Conservation (phyloP, 2,797 vertebrate species). For the Melanotaenia pygmaea region DNA sequence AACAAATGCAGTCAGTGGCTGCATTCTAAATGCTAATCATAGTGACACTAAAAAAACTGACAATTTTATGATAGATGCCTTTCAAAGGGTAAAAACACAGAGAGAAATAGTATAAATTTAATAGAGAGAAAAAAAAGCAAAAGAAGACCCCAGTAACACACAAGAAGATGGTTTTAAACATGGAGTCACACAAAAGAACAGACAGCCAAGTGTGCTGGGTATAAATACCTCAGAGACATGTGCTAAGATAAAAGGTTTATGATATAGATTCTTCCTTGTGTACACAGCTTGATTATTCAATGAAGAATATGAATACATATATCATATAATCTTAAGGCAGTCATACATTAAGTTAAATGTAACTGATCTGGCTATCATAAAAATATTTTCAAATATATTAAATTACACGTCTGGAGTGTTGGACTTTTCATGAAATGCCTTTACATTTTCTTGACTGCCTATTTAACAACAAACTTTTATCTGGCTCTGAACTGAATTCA, state of each 20-base stretch:
- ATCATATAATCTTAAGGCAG: slow-evolving; percentile 33
- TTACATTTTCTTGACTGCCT: not conserved
- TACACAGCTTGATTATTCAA: slow-evolving; percentile 25
- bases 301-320: slow-evolving; percentile 32
- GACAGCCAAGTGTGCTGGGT: slow-evolving; percentile 37
- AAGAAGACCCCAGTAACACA: slow-evolving; percentile 22
- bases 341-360: slow-evolving; percentile 45
- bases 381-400: not conserved
- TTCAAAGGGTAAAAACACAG: not conserved
- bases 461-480: not conserved
- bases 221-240: slow-evolving; percentile 51
- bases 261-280: slow-evolving; percentile 39
- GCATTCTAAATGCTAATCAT: not conserved
- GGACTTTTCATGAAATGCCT: slow-evolving; percentile 1
- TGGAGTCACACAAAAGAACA: slow-evolving; percentile 26
- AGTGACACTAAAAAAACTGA: not conserved
- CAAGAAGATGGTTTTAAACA: slow-evolving; percentile 37
- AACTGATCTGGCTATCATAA: slow-evolving; percentile 30
- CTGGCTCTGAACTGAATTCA: slow-evolving; percentile 11
- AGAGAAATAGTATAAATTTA: slow-evolving; percentile 11
- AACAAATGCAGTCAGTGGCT: slow-evolving; percentile 6
- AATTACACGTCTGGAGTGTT: slow-evolving; percentile 23
- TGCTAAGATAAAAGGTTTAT: slow-evolving; percentile 59
- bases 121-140: slow-evolving; percentile 12
- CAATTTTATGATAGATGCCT: not conserved